Evolutionary conservation across 2,113 vertebrate genomes (phyloP).

Genomic region (Macrotus californicus): DNA sequence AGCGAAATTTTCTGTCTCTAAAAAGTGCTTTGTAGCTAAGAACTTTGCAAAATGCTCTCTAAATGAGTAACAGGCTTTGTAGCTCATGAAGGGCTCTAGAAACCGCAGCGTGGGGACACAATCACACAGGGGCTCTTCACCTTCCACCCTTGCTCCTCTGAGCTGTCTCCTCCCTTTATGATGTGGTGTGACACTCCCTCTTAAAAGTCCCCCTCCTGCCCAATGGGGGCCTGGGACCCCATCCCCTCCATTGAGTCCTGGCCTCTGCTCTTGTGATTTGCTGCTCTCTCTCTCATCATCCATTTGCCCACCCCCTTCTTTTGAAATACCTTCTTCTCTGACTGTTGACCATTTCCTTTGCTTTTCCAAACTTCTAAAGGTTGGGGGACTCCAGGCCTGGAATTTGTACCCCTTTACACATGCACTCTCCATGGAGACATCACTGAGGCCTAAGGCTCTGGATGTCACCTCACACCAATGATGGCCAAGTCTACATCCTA

Average conservation of each 20-base stretch:
- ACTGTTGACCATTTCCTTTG: neutral
- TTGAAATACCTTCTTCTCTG: neutral
- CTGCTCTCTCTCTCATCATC: neutral
- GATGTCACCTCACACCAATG: neutral
- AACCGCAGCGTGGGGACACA: constrained; percentile 49
- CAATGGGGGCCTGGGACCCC: neutral
- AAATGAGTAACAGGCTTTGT: constrained; percentile 68
- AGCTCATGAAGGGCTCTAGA: constrained; percentile 49
- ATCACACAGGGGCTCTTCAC: constrained; percentile 54
- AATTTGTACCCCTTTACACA: neutral
- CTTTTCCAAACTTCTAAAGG: neutral
- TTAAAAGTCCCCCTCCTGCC: neutral
- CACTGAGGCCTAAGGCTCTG: neutral
- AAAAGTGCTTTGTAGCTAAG: constrained; percentile 56
- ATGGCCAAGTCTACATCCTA: neutral
- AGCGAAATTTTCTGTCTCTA: constrained; percentile 37
- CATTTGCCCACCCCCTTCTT: neutral
- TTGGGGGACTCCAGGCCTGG: neutral
- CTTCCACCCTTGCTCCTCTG: neutral
- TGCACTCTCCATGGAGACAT: neutral
- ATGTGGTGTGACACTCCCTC: neutral
- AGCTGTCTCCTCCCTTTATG: neutral
- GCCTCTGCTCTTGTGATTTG: neutral
- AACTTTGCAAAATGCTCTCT: constrained; percentile 71
- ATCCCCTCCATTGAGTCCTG: neutral